phyloP scores from a whole-genome alignment of 1,140 invertebrate species.

The Caenorhabditis latens region DNA sequence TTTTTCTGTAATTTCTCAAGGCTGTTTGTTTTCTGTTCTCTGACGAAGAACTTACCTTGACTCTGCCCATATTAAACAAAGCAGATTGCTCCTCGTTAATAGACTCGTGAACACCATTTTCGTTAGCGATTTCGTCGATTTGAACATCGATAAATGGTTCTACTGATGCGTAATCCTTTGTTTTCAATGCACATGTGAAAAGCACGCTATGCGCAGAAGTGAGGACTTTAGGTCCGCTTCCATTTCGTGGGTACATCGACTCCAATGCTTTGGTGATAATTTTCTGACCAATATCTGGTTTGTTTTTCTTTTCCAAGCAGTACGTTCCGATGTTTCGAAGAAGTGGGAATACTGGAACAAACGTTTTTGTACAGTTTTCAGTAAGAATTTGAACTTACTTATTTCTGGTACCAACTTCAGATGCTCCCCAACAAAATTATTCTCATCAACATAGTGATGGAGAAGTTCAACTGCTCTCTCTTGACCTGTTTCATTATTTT shows the following conservation, averaged over 20 bases:
- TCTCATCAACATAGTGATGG: background rate
- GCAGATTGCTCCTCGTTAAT: background rate
- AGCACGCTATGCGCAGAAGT: conserved; percentile 22
- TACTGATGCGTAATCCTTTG: conserved; percentile 17
- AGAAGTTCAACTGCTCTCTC: conserved; percentile 42
- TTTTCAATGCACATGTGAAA: conserved; percentile 49
- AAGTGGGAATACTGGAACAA: conserved; percentile 42
- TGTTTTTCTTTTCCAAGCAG: conserved; percentile 39
- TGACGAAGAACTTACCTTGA: background rate
- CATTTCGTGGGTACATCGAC: background rate
- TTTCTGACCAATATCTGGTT: conserved; percentile 39
- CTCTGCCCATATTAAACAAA: no score
- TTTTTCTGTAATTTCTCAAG: background rate
- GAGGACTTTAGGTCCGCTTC: background rate
- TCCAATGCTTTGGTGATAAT: conserved; percentile 20
- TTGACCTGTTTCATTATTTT: conserved; percentile 17
- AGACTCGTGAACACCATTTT: conserved; percentile 8
- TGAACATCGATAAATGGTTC: conserved; percentile 32
- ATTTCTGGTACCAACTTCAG: conserved; percentile 46
- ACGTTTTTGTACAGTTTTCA: background rate
- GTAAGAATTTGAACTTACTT: conserved; percentile 13
- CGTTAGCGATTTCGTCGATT: conserved; percentile 26
- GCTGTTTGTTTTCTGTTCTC: no score
- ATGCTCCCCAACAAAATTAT: conserved; percentile 32
- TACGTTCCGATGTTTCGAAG: background rate